phyloP scores from a whole-genome alignment of 2,797 vertebrate genomes.

The Serranus cabrilla region DNA sequence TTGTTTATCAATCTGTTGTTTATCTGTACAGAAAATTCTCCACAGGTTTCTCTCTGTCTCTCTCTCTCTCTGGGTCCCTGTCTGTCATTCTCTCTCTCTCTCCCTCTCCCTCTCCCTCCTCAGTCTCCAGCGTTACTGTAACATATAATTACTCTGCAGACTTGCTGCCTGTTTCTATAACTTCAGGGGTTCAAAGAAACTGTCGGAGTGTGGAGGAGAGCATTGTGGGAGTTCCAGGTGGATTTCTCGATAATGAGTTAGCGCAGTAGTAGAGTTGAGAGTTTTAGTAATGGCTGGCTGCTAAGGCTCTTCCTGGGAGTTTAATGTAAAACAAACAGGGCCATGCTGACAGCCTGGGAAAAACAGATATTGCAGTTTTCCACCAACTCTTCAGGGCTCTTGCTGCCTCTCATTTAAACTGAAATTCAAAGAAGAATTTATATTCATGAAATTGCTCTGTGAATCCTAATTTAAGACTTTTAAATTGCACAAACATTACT shows the following conservation, averaged over 20 bases:
- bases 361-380: constrained; percentile 78
- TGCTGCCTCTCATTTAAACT: constrained; percentile 57
- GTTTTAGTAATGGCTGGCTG: constrained; percentile 88
- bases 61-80: constrained; percentile 51
- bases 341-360: constrained; percentile 79
- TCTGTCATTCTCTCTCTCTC: constrained; percentile 58
- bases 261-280: constrained; percentile 80
- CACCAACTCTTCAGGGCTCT: constrained; percentile 68
- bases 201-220: constrained; percentile 84
- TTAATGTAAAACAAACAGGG: constrained; percentile 87
- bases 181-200: constrained; percentile 84
- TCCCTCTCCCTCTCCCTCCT: constrained; percentile 30
- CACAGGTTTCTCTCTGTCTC: constrained; percentile 40
- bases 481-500: constrained; percentile 48
- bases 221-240: constrained; percentile 89
- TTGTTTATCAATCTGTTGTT: constrained; percentile 80
- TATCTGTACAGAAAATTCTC: constrained; percentile 72
- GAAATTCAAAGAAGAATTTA: constrained; percentile 64
- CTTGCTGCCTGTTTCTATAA: constrained; percentile 82
- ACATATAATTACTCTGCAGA: constrained; percentile 86
- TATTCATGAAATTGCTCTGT: constrained; percentile 60
- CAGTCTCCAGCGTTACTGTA: constrained; percentile 77
- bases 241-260: constrained; percentile 89
- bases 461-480: constrained; percentile 62
- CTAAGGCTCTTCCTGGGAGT: constrained; percentile 81